A percentile compares a stretch with the other conserved stretches of the same genome.
Evolutionary conservation across 1,140 invertebrate genomes (phyloP).

Genomic region (Hestina assimilis): DNA sequence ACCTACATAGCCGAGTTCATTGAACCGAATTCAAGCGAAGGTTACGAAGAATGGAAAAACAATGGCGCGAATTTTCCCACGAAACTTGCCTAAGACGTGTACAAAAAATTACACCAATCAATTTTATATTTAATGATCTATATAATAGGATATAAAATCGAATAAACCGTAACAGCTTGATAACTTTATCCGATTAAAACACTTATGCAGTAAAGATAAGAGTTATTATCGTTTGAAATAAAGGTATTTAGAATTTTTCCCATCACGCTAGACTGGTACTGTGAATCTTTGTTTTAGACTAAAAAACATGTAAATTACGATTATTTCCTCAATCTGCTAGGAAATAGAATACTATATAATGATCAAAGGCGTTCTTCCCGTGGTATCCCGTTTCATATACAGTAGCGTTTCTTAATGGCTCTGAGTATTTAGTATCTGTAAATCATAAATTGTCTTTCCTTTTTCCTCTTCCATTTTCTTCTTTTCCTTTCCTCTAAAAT

Average conservation of each 20-base stretch:
- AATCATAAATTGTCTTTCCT: too few species aligned
- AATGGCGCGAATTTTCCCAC: constrained; percentile 27
- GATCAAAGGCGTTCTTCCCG: background rate
- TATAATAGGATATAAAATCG: constrained; percentile 16
- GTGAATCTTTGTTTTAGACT: constrained; percentile 1
- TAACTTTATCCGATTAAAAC: background rate
- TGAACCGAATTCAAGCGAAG: constrained; percentile 21
- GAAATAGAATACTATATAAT: background rate
- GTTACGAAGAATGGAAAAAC: constrained; percentile 22
- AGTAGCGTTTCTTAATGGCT: too few species aligned
- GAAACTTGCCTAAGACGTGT: constrained; percentile 12
- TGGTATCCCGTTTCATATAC: too few species aligned
- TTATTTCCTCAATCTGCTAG: background rate
- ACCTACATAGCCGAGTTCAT: constrained; percentile 12
- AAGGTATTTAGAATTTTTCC: background rate
- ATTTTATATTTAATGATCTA: background rate
- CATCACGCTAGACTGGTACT: background rate
- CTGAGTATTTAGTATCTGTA: too few species aligned
- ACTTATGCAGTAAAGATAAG: background rate
- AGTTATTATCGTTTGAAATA: background rate
- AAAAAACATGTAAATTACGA: background rate
- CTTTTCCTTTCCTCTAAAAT: too few species aligned
- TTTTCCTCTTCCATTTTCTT: too few species aligned
- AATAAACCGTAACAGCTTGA: background rate
- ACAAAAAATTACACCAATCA: background rate